Base-by-base conservation (phyloP, 2,113 vertebrate species). In the Podilymbus podiceps region DNA sequence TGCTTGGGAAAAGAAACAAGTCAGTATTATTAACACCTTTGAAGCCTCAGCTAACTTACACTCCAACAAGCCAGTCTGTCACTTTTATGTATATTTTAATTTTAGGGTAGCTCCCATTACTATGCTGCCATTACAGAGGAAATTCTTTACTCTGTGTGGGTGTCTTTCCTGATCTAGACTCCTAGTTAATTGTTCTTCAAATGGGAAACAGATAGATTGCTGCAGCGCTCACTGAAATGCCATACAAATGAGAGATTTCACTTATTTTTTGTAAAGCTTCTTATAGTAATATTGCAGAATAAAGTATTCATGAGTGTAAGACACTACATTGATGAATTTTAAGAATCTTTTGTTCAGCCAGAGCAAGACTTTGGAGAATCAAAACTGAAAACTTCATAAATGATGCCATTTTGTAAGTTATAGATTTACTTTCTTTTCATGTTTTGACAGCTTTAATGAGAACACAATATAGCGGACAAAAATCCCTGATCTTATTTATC, bases 401-500 rank as follows among this genome's bases (percentile, higher is more conserved):
- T 0, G 1, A 62, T 80, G 8, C 8, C 24, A 6, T 21, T 90
- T 89, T 75, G 1, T 58, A 69, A 62, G 22, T 91, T 80, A 56
- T 16, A 62, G 30, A 64, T 81, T 76, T 71, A 53, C 33, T 83
- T 67, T 89, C 12, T 67, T 89, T 83, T 90, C 23, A n/a, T 93
- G 66, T 82, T 97, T 89, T 86, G 28, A 64, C 89, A 98, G 97
- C 46, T 97, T 86, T 80, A 73, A 53, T 60, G 22, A 80, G 40
- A 58, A 44, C 74, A 77, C 60, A 85, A 11, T 9, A 64, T 3
- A 62, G 21, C 0, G 9, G 73, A 94, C 42, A 92, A 68, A 92
- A 63, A 16, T 56, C 66, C 22, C n/a, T 50, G 18, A 69, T 94
- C 27, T 92, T 56, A 24, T 44, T 97, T 88, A 74, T 94, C 62